phyloP scores from a whole-genome alignment of 2,888 invertebrate genomes.

The Philonicus albiceps region DNA sequence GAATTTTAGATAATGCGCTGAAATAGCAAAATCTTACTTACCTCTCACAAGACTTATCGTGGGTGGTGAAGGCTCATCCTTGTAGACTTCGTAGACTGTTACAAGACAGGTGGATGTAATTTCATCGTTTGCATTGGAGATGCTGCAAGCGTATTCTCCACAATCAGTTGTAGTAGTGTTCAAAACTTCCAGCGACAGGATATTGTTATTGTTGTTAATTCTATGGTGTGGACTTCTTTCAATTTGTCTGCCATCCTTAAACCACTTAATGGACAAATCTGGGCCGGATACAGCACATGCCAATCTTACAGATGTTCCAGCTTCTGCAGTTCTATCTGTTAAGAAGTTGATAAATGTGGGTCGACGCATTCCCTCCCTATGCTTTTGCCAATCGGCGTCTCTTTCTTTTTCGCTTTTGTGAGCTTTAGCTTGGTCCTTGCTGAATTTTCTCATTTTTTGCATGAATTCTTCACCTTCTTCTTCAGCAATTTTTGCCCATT shows the following conservation, averaged over 20 bases:
- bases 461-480: constrained; percentile 61
- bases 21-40: constrained; percentile 60
- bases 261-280: constrained; percentile 78
- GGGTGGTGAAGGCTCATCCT: constrained; percentile 75
- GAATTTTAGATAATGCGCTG: background rate
- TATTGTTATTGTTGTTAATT: constrained; percentile 68
- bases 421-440: constrained; percentile 53
- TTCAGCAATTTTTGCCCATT: constrained; percentile 60
- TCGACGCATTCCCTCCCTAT: constrained; percentile 59
- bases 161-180: constrained; percentile 70
- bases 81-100: constrained; percentile 76
- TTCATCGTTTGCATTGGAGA: constrained; percentile 77
- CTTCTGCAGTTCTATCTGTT: constrained; percentile 77
- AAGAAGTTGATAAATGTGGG: constrained; percentile 66
- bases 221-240: constrained; percentile 62
- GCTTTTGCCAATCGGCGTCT: constrained; percentile 62
- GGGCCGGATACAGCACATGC: constrained; percentile 81
- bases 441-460: constrained; percentile 60
- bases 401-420: constrained; percentile 59
- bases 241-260: constrained; percentile 70
- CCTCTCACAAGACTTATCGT: constrained; percentile 74
- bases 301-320: constrained; percentile 77
- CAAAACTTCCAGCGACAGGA: constrained; percentile 66
- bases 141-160: constrained; percentile 74
- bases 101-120: constrained; percentile 76